These are phyloP conservation scores for Clarias pachynema DNA, from an alignment of 2,797 vertebrate species.

Conservation along the genomic window DNA sequence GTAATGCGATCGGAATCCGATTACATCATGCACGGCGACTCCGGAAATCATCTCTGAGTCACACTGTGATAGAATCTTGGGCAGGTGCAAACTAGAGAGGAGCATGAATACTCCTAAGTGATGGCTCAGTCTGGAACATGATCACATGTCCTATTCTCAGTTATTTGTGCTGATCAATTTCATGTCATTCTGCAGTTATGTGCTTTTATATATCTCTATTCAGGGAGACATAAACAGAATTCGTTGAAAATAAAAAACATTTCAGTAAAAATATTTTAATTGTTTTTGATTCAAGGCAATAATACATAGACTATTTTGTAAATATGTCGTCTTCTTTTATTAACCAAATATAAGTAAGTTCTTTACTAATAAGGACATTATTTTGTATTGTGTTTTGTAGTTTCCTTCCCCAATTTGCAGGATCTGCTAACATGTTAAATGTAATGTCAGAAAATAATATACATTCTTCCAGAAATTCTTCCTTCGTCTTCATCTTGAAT, in stretches of 20 bases:
- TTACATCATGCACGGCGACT: background rate
- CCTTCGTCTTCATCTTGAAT: background rate
- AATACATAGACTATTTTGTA: background rate
- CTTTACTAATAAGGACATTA: too few species aligned
- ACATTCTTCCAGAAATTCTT: background rate
- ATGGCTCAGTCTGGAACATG: background rate
- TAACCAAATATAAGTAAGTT: too few species aligned
- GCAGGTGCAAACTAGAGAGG: constrained; percentile 1
- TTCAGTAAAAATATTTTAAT: background rate
- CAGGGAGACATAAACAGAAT: background rate
- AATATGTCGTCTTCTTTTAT: background rate
- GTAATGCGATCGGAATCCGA: background rate
- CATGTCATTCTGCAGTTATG: background rate
- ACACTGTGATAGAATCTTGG: background rate
- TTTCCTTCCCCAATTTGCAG: background rate
- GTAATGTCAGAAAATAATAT: background rate
- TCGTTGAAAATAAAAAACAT: background rate
- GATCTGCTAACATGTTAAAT: background rate
- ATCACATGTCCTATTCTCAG: background rate
- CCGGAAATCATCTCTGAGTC: background rate
- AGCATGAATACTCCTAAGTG: background rate
- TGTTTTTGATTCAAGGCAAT: background rate
- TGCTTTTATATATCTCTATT: background rate
- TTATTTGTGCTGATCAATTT: constrained; percentile 1
- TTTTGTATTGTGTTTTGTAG: background rate